Evolutionary conservation across 2,797 vertebrate genomes (phyloP), one percentile per base, ranked within the genome.

Genomic region (Eospalax fontanierii): DNA sequence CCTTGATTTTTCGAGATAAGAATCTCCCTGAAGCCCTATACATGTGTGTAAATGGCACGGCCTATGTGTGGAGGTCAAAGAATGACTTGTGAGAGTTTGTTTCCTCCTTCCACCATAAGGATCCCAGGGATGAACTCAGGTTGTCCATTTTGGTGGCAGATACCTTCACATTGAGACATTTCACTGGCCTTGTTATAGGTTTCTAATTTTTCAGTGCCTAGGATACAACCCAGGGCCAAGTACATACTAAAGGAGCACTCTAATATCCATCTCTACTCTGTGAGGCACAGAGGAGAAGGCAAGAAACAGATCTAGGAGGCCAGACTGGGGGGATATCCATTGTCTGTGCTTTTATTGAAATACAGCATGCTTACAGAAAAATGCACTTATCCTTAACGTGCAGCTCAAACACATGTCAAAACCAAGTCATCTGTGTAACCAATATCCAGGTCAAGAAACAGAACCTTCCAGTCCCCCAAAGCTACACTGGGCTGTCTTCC

Each of bases 391-490:
- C 1, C 0, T 76, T 90, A 90, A 28, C 7, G 3, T 35, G 16
- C n/a, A 90, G 73, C 50, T 33, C 63, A 82, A 19, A 24, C 46
- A 54, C 65, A 57, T 33, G 63, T 79, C 74, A 71, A 30, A 96
- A 87, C 18, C 0, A 54, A 95, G 73, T 81, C 50, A 9, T 74
- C 50, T 59, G 1, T 40, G 50, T 59, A 75, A 61, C 81, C n/a
- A 90, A 57, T 43, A 76, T 74, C 35, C 68, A 54, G 66, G 76
- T 78, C 73, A 86, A 88, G 76, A 87, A 71, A 61, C 7, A 38
- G 33, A 86, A 18, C 6, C 28, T 88, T 28, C 21, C 10, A 5
- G 59, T 18, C 4, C 54, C 46, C 1, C 1, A 2, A 11, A 79
- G 4, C 6, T 6, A 10, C 43, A 33, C 2, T 35, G 15, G 57